These are phyloP conservation scores for Corydoras sp. DNA, from an alignment of 2,113 vertebrate genomes.

Conservation along the genomic window DNA sequence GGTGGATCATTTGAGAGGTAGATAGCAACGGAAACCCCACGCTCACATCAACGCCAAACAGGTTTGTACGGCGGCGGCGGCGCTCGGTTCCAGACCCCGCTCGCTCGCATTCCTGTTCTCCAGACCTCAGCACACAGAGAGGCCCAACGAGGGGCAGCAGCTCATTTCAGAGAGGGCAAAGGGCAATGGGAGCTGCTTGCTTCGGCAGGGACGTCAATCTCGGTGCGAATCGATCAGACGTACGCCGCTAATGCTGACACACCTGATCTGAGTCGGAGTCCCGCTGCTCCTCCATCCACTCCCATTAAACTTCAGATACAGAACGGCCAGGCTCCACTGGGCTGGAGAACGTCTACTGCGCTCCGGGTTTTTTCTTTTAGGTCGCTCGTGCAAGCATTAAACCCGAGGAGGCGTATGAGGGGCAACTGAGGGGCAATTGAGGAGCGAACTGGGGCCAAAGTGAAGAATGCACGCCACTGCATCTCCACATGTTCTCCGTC, in stretches of 20 bases:
- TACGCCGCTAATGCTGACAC: slow-evolving; percentile 39
- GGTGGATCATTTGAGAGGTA: neutral
- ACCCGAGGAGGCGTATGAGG: neutral
- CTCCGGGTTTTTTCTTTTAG: slow-evolving; percentile 40
- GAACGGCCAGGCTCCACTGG: slow-evolving; percentile 54
- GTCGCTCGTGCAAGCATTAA: slow-evolving; percentile 44
- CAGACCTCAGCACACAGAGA: neutral
- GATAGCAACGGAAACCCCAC: neutral
- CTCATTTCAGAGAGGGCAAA: slow-evolving; percentile 5
- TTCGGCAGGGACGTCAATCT: slow-evolving; percentile 28
- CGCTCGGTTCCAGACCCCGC: neutral
- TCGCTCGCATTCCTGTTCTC: neutral
- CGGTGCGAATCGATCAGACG: slow-evolving; percentile 51
- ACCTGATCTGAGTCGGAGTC: slow-evolving; percentile 39
- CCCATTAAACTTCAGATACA: slow-evolving; percentile 59
- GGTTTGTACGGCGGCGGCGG: neutral
- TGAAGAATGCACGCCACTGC: neutral
- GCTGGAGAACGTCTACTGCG: slow-evolving; percentile 44
- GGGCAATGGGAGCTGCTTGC: slow-evolving; percentile 29
- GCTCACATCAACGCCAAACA: neutral
- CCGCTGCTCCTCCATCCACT: slow-evolving; percentile 39
- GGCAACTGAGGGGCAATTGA: slow-evolving; percentile 27
- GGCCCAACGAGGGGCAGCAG: neutral
- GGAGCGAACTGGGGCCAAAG: slow-evolving; percentile 28
- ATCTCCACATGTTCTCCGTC: slow-evolving; percentile 4